Percentiles rank a stretch among this genome's conserved stretches.
Conservation (phyloP, 2,113 vertebrate species). For the Atherinomorus stipes region DNA sequence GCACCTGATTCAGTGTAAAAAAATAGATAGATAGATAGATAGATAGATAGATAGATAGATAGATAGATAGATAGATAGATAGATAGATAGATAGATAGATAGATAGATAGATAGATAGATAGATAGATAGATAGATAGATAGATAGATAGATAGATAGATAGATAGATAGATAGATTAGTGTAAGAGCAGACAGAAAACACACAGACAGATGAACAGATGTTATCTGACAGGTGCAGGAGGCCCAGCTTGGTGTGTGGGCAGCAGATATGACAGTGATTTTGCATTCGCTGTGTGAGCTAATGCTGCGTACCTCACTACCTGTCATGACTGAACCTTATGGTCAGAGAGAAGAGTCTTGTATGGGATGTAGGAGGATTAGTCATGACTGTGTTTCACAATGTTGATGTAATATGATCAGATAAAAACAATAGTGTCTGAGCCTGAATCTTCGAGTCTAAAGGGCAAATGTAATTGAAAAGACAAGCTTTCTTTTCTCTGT, state of each 20-base stretch:
- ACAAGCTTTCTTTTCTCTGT: background rate
- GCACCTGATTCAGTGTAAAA: no score
- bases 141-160: background rate
- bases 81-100: no score
- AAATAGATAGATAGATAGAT: no score
- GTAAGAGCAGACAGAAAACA: background rate
- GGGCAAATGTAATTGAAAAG: background rate
- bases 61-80: no score
- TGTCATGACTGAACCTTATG: constrained; percentile 73
- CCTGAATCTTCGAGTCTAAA: background rate
- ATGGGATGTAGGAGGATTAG: constrained; percentile 47
- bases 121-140: no score
- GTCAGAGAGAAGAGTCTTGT: constrained; percentile 36
- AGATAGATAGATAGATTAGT: constrained; percentile 1
- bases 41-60: no score
- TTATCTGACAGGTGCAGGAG: constrained; percentile 74
- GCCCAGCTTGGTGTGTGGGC: constrained; percentile 67
- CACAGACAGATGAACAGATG: constrained; percentile 69
- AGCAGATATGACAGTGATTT: constrained; percentile 64
- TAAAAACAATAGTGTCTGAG: background rate
- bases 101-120: no score
- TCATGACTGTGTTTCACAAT: constrained; percentile 44
- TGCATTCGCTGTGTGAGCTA: constrained; percentile 61
- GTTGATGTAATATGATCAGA: constrained; percentile 31
- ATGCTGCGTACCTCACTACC: constrained; percentile 58